Evolutionary conservation across 2,113 vertebrate genomes (phyloP), one percentile per base, ranked within the genome.

Genomic region (Labeo catla): DNA sequence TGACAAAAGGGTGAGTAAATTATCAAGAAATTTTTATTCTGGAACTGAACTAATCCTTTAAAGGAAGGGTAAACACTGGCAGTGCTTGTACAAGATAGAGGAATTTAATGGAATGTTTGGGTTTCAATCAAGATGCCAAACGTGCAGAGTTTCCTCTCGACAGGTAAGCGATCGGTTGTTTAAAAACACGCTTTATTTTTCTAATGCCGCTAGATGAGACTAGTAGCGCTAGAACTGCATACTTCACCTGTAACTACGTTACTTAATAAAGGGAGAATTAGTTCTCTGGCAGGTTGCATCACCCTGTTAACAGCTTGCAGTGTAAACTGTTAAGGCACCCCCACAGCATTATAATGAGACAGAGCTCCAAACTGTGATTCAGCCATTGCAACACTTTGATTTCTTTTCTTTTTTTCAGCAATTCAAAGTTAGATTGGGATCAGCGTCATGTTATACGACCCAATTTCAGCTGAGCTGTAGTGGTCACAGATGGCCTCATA

Each of bases 401-500:
- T 28, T 39, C 1, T 70, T 47, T 43, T 70, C 66, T 1, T 70
- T 70, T 70, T 70, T 45, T 45, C 19, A 45, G 70, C 70, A 47
- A 73, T 73, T 73, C 70, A 73, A 28, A 52, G 7, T 28, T 57
- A 6, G 50, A 57, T 57, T 78, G 28, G 50, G 49, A 34, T 19
- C n/a, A 77, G n/a, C 54, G 28, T 77, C 13, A 50, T 78, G 50
- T 39, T 57, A 36, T 57, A 39, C 19, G 16, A 54, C 52, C 76
- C 16, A 57, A 39, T 78, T 57, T 21, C 3, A 57, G 15, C 34
- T 6, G 52, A 78, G 76, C 70, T 52, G 19, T 50, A 52, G n/a
- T 76, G 49, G 49, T 50, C 66, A 73, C 39, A 73, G 39, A n/a
- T 73, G 70, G 70, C 19, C 19, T 73, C 70, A 45, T 39, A 73